Evolutionary conservation across 2,113 vertebrate genomes (phyloP).

Genomic region (Phylloscopus trochiloides): DNA sequence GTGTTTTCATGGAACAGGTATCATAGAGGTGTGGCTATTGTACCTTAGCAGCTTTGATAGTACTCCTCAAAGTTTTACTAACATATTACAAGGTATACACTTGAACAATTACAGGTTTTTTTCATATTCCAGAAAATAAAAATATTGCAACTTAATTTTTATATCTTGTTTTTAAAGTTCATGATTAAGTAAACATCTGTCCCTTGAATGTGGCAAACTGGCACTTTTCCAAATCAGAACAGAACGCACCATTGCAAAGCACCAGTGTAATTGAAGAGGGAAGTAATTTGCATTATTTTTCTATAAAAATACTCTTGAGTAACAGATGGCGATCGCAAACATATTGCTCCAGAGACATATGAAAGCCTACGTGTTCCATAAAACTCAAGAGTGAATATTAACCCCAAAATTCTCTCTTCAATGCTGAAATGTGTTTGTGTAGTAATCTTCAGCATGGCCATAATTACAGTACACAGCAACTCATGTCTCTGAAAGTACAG

Average conservation of each 20-base stretch:
- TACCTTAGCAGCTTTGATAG: background rate
- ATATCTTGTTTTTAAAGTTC: slow-evolving; percentile 33
- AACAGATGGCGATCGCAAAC: slow-evolving; percentile 74
- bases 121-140: background rate
- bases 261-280: slow-evolving; percentile 59
- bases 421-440: slow-evolving; percentile 11
- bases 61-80: background rate
- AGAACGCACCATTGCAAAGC: background rate
- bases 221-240: background rate
- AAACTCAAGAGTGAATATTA: slow-evolving; percentile 68
- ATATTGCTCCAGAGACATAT: slow-evolving; percentile 65
- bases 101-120: background rate
- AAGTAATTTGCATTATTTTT: slow-evolving; percentile 70
- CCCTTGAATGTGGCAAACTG: slow-evolving; percentile 10
- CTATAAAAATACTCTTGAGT: slow-evolving; percentile 57
- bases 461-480: slow-evolving; percentile 14
- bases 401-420: slow-evolving; percentile 42
- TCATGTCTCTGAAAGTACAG: slow-evolving; percentile 32
- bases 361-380: slow-evolving; percentile 67
- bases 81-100: background rate
- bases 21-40: background rate
- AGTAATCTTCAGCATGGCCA: slow-evolving; percentile 13
- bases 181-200: slow-evolving; percentile 35
- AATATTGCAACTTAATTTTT: background rate
- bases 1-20: background rate